Evolutionary conservation across 2,888 invertebrate species (phyloP), one percentile per base, ranked within the genome.

Genomic region (Synanthedon tipuliformis): DNA sequence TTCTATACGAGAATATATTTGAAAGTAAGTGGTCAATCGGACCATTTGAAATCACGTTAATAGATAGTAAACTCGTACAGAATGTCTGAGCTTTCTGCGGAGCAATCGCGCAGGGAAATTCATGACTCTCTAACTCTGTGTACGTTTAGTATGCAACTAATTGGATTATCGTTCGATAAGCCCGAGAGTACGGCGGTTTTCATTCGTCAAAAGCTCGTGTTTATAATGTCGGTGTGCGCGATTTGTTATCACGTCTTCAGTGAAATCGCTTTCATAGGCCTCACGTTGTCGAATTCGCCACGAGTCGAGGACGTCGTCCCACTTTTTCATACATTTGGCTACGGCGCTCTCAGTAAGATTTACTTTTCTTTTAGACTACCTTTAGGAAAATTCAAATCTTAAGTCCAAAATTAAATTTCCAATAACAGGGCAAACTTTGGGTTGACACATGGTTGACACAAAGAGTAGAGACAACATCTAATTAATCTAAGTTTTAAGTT

Each of bases 291-390:
- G 41, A 75, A 78, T 68, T 79, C 84, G 57, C 84, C 86, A 61
- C 72, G 73, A 64, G 76, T 87, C 50, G 85, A 87, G 68, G 78
- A 84, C 58, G 80, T 85, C 57, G 84, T 87, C 56, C 85, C 84
- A 61, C 75, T 84, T 66, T 79, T 86, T 56, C 86, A 86, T 61
- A 81, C 81, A 59, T 80, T 83, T 64, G 86, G 85, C 56, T 87
- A 85, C 65, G 85, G 84, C 54, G 68, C 73, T 64, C 73, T 86
- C 65, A 81, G 86, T 86, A 69, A 81, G 83, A 34, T 34, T 10
- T 34, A 34, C 34, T 34, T 34, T 34, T 34, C 8, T 34, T 34
- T 10, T 34, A 10, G 10, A 34, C 10, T 2, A 34, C 34, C 10
- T 34, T 1, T 34, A 34, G 34, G 10, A 34, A 34, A 34, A 34